A percentile compares a stretch with the other conserved stretches of the same genome.
phyloP scores from a whole-genome alignment of 2,797 vertebrate species.

The Gymnothorax reevesii region DNA sequence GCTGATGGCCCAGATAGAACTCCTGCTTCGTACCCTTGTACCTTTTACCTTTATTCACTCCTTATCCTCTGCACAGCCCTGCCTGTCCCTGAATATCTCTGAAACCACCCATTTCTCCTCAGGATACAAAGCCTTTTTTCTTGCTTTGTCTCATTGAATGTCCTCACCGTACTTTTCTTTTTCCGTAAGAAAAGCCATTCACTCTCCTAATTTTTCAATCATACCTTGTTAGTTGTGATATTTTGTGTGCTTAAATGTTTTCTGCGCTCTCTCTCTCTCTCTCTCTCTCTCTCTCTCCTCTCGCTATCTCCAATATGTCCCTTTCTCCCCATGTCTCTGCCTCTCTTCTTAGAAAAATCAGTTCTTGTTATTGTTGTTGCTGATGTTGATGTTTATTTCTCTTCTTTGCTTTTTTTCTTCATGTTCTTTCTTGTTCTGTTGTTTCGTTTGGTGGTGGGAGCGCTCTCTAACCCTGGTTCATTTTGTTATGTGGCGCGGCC shows the following conservation, averaged over 20 bases:
- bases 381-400: slow-evolving; percentile 39
- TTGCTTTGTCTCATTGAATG: slow-evolving; percentile 29
- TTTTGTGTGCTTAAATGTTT: slow-evolving; percentile 45
- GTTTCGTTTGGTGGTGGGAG: slow-evolving; percentile 57
- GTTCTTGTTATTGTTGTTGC: slow-evolving; percentile 50
- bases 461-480: slow-evolving; percentile 91
- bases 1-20: not conserved
- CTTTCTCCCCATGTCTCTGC: slow-evolving; percentile 50
- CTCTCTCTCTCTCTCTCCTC: slow-evolving; percentile 31
- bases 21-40: not conserved
- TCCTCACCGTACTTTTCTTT: not conserved
- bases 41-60: not conserved
- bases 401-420: slow-evolving; percentile 30
- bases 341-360: slow-evolving; percentile 14
- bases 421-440: slow-evolving; percentile 33
- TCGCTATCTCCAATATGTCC: slow-evolving; percentile 6
- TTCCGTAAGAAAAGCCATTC: not conserved
- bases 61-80: not conserved
- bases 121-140: slow-evolving; percentile 44
- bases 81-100: not conserved
- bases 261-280: slow-evolving; percentile 35
- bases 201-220: not conserved
- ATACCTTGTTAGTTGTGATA: slow-evolving; percentile 1
- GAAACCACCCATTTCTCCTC: not conserved
- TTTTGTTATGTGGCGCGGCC: slow-evolving; percentile 96